These are phyloP conservation scores for Diplazon laetatorius DNA, from an alignment of 2,888 invertebrate species.

Conservation along the genomic window DNA sequence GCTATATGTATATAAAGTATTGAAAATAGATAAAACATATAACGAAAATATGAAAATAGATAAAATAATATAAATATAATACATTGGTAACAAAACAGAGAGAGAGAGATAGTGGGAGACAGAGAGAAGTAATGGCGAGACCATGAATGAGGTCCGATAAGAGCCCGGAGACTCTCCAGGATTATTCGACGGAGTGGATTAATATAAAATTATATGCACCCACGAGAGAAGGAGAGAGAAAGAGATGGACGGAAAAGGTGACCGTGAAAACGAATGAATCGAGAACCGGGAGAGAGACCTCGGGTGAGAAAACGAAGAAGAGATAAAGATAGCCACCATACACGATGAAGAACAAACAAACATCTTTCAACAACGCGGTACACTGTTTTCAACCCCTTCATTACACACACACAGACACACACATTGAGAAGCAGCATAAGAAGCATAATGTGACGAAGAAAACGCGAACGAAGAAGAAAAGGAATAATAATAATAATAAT, in stretches of 20 bases:
- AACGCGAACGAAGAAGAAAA: background rate
- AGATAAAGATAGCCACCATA: background rate
- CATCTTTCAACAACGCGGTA: constrained; percentile 19
- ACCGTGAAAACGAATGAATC: constrained; percentile 58
- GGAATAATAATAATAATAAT: background rate
- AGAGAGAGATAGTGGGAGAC: too few species aligned
- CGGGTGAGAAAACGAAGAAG: background rate
- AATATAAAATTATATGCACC: constrained; percentile 8
- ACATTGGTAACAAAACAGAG: too few species aligned
- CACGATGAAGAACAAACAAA: constrained; percentile 14
- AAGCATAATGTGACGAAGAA: too few species aligned
- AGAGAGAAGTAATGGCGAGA: too few species aligned
- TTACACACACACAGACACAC: too few species aligned
- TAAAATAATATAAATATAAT: too few species aligned
- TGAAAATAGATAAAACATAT: too few species aligned
- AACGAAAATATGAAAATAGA: background rate
- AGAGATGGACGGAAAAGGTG: constrained; percentile 13
- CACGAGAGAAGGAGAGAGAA: background rate
- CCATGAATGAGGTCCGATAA: background rate
- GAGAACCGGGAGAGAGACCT: constrained; percentile 1
- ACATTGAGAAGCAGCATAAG: background rate
- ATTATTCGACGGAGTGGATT: background rate
- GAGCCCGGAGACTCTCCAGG: constrained; percentile 1
- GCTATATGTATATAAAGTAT: too few species aligned
- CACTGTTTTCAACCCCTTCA: constrained; percentile 5